Conservation (phyloP, 2,113 vertebrate species). For the Oxygymnocypris stewartii region DNA sequence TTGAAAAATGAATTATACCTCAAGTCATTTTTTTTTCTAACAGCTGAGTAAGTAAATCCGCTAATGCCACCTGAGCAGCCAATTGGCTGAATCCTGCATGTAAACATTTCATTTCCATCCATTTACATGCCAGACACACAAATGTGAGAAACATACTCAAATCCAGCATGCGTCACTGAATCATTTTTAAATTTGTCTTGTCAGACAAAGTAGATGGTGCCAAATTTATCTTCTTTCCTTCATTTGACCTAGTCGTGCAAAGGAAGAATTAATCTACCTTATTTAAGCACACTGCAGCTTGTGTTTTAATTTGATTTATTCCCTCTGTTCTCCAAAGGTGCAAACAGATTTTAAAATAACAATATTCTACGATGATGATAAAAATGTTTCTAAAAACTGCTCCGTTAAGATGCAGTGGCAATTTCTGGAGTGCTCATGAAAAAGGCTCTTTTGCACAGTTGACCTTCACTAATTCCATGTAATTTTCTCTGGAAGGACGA, state of each 20-base stretch:
- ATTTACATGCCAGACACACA: constrained; percentile 3
- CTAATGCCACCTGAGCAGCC: constrained; percentile 20
- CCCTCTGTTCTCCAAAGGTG: constrained; percentile 11
- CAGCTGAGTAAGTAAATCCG: constrained; percentile 4
- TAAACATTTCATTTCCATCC: constrained; percentile 4
- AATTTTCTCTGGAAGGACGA: constrained; percentile 22
- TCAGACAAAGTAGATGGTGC: not conserved
- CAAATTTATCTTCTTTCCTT: constrained; percentile 21
- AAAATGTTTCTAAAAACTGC: constrained; percentile 18
- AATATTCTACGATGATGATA: not conserved
- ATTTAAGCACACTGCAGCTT: constrained; percentile 5
- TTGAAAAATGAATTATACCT: constrained; percentile 17
- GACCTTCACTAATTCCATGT: constrained; percentile 37
- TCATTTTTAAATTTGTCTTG: not conserved
- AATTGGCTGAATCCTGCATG: not conserved
- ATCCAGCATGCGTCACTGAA: constrained; percentile 19
- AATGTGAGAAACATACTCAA: not conserved
- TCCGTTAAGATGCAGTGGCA: constrained; percentile 17
- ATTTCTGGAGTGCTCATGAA: not conserved
- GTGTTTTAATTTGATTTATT: constrained; percentile 18
- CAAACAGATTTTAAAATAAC: not conserved
- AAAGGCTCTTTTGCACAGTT: not conserved
- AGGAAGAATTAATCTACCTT: constrained; percentile 10
- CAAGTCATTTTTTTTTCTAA: not conserved
- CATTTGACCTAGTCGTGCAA: constrained; percentile 8